Percentiles rank a stretch among this genome's conserved stretches.
These are phyloP conservation scores for human (Homo sapiens) DNA, from an alignment of 2,113 vertebrate genomes.

Conservation along the genomic window DNA sequence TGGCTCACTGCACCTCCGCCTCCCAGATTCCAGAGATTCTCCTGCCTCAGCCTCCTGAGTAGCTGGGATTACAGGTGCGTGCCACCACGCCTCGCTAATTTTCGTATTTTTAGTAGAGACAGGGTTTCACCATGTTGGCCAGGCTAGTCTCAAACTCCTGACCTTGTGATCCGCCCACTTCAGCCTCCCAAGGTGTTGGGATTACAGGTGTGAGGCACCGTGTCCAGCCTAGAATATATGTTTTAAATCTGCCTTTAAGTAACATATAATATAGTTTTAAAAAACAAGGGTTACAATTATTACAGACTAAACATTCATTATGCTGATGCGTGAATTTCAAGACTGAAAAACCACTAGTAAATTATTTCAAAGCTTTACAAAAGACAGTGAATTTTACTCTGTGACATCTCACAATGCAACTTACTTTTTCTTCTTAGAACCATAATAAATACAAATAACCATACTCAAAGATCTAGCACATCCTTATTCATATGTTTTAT, in stretches of 20 bases:
- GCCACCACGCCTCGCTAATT: no score
- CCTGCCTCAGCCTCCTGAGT: no score
- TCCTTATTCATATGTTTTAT: neutral
- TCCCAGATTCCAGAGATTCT: no score
- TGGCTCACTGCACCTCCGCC: no score
- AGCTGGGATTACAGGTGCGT: no score
- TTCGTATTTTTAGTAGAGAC: no score
- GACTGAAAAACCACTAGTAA: neutral
- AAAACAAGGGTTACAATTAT: neutral
- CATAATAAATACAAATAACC: neutral
- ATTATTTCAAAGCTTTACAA: neutral
- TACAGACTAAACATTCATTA: neutral
- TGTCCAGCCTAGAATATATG: neutral
- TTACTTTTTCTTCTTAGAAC: neutral
- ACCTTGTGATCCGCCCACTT: no score
- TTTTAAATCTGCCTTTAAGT: neutral
- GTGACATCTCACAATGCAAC: neutral
- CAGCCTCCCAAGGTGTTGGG: no score
- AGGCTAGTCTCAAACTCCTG: no score
- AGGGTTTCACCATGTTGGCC: no score
- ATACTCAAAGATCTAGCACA: neutral
- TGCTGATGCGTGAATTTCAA: neutral
- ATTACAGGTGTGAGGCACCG: no score
- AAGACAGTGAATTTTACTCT: neutral
- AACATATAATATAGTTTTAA: neutral